A percentile compares a stretch with the other conserved stretches of the same genome.
phyloP scores from a whole-genome alignment of 2,113 vertebrate genomes.

The Tapirus terrestris region DNA sequence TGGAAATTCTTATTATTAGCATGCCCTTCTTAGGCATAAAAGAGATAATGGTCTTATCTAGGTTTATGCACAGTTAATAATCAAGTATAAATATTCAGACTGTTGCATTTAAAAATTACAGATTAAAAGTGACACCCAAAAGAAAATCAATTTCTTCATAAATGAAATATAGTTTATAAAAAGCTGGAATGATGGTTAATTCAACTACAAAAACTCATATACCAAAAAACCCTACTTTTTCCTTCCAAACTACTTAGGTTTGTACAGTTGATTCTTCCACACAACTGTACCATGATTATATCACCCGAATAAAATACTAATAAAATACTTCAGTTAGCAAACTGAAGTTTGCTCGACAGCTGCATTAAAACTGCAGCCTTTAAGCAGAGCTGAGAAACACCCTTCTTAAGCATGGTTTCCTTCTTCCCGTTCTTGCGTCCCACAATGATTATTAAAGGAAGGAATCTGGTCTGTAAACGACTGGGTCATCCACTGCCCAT shows the following conservation, averaged over 20 bases:
- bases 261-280: conserved; percentile 80
- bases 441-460: conserved; percentile 76
- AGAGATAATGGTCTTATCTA: conserved; percentile 54
- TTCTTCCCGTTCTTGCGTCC: conserved; percentile 75
- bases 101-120: conserved; percentile 64
- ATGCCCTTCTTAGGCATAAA: conserved; percentile 66
- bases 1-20: neutral
- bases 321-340: conserved; percentile 84
- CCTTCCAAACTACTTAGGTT: conserved; percentile 80
- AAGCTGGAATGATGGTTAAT: conserved; percentile 82
- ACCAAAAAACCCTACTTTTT: conserved; percentile 81
- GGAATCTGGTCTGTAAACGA: conserved; percentile 91
- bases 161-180: conserved; percentile 81
- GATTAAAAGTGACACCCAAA: conserved; percentile 79
- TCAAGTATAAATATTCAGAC: conserved; percentile 76
- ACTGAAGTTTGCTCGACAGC: conserved; percentile 82
- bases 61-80: conserved; percentile 69
- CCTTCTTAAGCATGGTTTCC: conserved; percentile 70
- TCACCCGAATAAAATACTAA: conserved; percentile 80
- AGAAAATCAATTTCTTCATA: conserved; percentile 77
- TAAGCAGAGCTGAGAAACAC: conserved; percentile 48
- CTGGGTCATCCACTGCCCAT: conserved; percentile 93
- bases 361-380: conserved; percentile 88
- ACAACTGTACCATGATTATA: conserved; percentile 79
- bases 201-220: conserved; percentile 87